Percentiles rank a stretch among this genome's conserved stretches.
Conservation (phyloP, 2,888 invertebrate genomes). For the Machimus rusticus region DNA sequence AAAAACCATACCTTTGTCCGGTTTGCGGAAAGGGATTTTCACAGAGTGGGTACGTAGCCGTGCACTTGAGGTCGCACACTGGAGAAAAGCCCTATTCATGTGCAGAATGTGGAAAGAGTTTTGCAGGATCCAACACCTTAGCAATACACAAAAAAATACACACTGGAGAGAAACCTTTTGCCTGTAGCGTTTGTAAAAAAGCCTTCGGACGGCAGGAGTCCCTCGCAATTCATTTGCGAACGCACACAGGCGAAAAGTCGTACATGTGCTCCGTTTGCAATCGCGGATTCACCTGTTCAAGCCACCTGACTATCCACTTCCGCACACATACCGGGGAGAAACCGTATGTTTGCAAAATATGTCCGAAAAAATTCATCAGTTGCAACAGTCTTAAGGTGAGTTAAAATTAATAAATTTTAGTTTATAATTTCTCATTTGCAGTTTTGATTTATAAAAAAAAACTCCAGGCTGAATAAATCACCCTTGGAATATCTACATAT, state of each 20-base stretch:
- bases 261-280: slow-evolving; percentile 49
- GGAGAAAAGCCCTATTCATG: slow-evolving; percentile 48
- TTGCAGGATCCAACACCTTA: slow-evolving; percentile 51
- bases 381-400: slow-evolving; percentile 50
- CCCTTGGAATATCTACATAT: too few relatives aligned
- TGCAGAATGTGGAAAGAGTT: slow-evolving; percentile 49
- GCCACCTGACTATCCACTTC: slow-evolving; percentile 50
- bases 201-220: slow-evolving; percentile 45
- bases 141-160: slow-evolving; percentile 51
- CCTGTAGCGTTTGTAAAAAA: slow-evolving; percentile 46
- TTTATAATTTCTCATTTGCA: too few relatives aligned
- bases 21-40: slow-evolving; percentile 46
- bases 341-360: slow-evolving; percentile 46
- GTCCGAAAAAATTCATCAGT: slow-evolving; percentile 48
- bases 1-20: slow-evolving; percentile 47
- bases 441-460: too few relatives aligned
- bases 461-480: too few relatives aligned
- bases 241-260: slow-evolving; percentile 50
- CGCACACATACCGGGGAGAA: slow-evolving; percentile 49
- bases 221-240: slow-evolving; percentile 46
- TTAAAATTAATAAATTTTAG: neutral
- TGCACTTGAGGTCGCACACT: slow-evolving; percentile 47
- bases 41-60: slow-evolving; percentile 46
- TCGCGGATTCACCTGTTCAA: slow-evolving; percentile 49
- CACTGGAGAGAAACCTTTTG: slow-evolving; percentile 49